Conservation (phyloP, 2,113 vertebrate genomes). For the Psittacara wagleri region DNA sequence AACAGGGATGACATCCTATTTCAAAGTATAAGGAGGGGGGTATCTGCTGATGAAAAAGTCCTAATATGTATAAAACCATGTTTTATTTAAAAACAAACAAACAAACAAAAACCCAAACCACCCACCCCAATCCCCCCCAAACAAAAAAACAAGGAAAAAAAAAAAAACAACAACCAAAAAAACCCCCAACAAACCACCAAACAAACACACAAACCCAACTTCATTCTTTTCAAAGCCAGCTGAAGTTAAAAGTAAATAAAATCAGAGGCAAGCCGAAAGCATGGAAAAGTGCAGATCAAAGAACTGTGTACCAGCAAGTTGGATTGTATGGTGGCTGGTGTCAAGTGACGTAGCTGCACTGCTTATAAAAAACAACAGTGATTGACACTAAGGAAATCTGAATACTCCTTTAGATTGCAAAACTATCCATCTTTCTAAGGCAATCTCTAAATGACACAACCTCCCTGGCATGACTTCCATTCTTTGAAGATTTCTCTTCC, state of each 20-base stretch:
- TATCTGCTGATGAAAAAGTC: not conserved
- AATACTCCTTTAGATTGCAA: not conserved
- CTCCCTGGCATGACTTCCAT: not conserved
- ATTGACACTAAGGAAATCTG: not conserved
- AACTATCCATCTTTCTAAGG: not conserved
- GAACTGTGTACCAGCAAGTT: not conserved
- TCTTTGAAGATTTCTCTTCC: conserved; percentile 2
- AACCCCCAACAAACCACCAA: not conserved
- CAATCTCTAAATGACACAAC: not conserved
- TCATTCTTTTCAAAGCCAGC: not conserved
- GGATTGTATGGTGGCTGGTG: not conserved
- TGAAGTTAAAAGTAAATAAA: conserved; percentile 8
- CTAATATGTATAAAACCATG: not conserved
- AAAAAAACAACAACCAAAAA: no score
- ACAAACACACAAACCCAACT: fast-evolving
- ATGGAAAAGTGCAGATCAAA: conserved; percentile 22
- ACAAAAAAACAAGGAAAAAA: not conserved
- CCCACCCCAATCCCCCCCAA: no score
- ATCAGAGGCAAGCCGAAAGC: not conserved
- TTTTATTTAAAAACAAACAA: not conserved
- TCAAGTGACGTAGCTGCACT: not conserved
- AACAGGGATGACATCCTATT: not conserved
- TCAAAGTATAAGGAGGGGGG: not conserved
- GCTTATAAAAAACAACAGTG: not conserved
- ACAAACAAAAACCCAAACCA: not conserved